A percentile compares a stretch with the other conserved stretches of the same genome.
These are phyloP conservation scores for Salvelinus alpinus DNA, from an alignment of 2,113 vertebrate genomes.

Conservation along the genomic window DNA sequence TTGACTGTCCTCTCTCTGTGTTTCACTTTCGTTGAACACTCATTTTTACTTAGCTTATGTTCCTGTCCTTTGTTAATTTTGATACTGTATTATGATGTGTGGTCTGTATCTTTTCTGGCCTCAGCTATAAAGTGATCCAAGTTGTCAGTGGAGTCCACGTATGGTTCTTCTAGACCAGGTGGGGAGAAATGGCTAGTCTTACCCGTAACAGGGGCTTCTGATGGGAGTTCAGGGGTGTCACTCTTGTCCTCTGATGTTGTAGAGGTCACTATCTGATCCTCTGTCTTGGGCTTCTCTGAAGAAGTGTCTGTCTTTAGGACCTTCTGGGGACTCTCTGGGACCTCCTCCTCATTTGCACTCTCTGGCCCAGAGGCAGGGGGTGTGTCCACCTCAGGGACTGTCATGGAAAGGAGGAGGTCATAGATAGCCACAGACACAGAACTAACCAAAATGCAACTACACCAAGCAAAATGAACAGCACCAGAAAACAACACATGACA, in stretches of 20 bases:
- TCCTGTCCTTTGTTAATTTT: too few relatives aligned
- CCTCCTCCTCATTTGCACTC: constrained; percentile 15
- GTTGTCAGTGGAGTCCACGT: too few relatives aligned
- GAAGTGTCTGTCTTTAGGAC: not conserved
- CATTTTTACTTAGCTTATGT: too few relatives aligned
- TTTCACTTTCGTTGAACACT: too few relatives aligned
- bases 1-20: not conserved
- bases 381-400: not conserved
- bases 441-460: constrained; percentile 19
- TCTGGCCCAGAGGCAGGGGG: not conserved
- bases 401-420: not conserved
- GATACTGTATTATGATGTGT: too few relatives aligned
- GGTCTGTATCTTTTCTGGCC: too few relatives aligned
- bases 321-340: not conserved
- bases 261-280: constrained; percentile 10
- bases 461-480: constrained; percentile 17
- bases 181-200: not conserved
- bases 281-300: not conserved
- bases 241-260: not conserved
- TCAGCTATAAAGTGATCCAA: too few relatives aligned
- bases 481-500: not conserved
- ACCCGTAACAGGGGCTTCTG: constrained; percentile 17
- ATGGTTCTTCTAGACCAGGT: not conserved
- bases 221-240: not conserved
- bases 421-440: not conserved